These are phyloP conservation scores for Psilopogon haemacephalus DNA, from an alignment of 2,113 vertebrate genomes.

Conservation along the genomic window DNA sequence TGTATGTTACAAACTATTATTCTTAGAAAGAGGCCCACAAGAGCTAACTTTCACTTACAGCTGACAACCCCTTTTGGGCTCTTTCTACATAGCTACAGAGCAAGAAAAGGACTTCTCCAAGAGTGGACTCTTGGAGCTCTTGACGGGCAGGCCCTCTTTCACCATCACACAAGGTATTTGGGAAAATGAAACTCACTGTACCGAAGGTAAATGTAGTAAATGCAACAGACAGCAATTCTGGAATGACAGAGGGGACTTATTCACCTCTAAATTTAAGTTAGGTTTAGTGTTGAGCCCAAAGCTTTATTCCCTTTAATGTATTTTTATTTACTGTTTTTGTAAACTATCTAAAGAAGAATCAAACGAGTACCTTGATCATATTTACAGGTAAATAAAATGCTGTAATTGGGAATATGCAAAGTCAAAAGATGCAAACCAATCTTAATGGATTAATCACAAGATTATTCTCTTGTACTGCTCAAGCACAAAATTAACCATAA, in stretches of 20 bases:
- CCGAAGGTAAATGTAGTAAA: background rate
- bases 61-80: background rate
- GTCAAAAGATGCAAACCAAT: background rate
- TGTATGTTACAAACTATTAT: background rate
- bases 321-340: background rate
- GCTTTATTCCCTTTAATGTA: background rate
- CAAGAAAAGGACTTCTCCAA: background rate
- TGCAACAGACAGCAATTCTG: background rate
- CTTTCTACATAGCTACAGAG: background rate
- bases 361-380: background rate
- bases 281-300: background rate
- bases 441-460: background rate
- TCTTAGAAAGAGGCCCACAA: background rate
- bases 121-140: background rate
- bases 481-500: background rate
- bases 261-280: background rate
- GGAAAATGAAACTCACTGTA: background rate
- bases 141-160: fast-evolving
- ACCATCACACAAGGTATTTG: background rate
- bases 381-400: background rate
- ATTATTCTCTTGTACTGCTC: background rate
- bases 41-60: background rate
- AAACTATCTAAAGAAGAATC: background rate
- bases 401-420: background rate
- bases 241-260: background rate